Conservation (phyloP, 2,888 invertebrate species). For the Parnassius apollo region DNA sequence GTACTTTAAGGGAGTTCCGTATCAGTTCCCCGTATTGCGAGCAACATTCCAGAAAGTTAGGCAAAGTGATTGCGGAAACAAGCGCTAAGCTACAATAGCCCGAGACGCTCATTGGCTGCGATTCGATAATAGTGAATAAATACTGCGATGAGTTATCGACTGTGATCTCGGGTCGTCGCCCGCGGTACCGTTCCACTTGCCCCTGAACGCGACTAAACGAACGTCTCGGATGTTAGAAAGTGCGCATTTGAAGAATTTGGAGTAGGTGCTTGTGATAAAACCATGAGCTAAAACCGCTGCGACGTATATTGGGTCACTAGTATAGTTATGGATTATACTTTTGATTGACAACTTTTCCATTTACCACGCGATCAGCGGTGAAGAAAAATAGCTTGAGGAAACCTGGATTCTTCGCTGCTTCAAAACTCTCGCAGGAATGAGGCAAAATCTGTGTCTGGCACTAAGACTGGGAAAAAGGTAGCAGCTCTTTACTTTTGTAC, state of each 20-base stretch:
- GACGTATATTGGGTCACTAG: no score
- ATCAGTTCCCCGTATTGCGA: neutral
- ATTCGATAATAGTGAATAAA: slow-evolving; percentile 77
- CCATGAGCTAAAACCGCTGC: no score
- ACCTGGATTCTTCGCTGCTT: no score
- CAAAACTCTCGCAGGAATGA: no score
- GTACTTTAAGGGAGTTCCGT: neutral
- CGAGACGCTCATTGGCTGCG: slow-evolving; percentile 38
- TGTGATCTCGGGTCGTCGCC: slow-evolving; percentile 77
- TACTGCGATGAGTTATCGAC: slow-evolving; percentile 76
- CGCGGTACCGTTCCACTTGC: slow-evolving; percentile 78
- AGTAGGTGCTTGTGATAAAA: slow-evolving; percentile 36
- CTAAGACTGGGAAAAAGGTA: no score
- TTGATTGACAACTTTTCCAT: no score
- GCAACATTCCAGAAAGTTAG: slow-evolving; percentile 19
- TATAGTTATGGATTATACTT: no score
- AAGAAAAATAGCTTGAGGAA: no score
- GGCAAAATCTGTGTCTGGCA: no score
- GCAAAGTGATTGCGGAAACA: slow-evolving; percentile 10
- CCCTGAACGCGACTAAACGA: slow-evolving; percentile 74
- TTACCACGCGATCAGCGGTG: no score
- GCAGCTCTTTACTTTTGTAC: no score
- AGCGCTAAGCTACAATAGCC: slow-evolving; percentile 31
- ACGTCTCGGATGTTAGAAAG: slow-evolving; percentile 37
- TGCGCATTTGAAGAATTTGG: slow-evolving; percentile 38